A percentile compares a stretch with the other conserved stretches of the same genome.
Conservation (phyloP, 2,888 invertebrate genomes). For the Acanthacorydalis orientalis region DNA sequence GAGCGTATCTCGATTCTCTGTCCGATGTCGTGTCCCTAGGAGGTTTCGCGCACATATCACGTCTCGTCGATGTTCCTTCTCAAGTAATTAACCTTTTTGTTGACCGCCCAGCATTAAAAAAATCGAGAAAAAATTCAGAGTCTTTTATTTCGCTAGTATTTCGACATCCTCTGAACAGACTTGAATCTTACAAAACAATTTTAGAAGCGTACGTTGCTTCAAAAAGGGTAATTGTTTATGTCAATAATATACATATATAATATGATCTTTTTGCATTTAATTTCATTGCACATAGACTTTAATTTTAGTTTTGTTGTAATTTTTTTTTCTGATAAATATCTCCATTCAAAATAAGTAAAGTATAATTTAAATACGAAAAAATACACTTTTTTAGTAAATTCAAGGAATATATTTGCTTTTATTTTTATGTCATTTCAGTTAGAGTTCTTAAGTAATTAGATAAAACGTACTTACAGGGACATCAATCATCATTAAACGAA, state of each 20-base stretch:
- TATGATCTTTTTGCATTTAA: too few species aligned
- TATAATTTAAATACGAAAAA: too few species aligned
- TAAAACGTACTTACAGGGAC: background rate
- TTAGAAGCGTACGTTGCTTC: background rate
- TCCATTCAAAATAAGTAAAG: too few species aligned
- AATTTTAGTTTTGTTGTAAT: too few species aligned
- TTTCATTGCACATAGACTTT: too few species aligned
- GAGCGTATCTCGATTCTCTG: slow-evolving; percentile 49
- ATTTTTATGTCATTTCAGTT: too few species aligned
- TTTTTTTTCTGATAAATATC: too few species aligned
- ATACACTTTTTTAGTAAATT: too few species aligned
- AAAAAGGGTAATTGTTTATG: too few species aligned
- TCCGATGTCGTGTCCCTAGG: slow-evolving; percentile 57
- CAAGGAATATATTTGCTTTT: too few species aligned
- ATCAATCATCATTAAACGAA: background rate
- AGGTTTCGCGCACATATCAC: slow-evolving; percentile 49
- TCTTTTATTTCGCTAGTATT: slow-evolving; percentile 40
- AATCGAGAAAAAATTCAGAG: slow-evolving; percentile 35
- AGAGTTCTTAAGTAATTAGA: too few species aligned
- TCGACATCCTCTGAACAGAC: slow-evolving; percentile 40
- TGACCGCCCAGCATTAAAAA: slow-evolving; percentile 35
- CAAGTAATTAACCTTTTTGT: slow-evolving; percentile 36
- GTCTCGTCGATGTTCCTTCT: slow-evolving; percentile 40
- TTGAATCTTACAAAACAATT: slow-evolving; percentile 44
- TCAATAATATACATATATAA: background rate